Conservation (phyloP, 1,140 invertebrate genomes). For the Anastrepha ludens region DNA sequence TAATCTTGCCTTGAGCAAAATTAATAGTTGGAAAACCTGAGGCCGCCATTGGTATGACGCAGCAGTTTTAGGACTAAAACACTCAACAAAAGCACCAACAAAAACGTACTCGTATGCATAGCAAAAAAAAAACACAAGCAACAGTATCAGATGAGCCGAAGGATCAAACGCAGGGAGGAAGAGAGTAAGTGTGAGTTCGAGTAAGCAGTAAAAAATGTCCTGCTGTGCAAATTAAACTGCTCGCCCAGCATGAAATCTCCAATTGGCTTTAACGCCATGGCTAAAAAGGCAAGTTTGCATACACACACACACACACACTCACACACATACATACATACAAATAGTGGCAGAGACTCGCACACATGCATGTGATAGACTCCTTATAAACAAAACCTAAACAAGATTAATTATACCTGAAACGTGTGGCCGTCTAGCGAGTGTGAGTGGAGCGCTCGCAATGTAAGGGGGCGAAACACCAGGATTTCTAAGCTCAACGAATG, state of each 20-base stretch:
- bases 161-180: not conserved
- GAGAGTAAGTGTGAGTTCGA: not conserved
- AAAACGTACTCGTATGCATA: not conserved
- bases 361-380: conserved; percentile 38
- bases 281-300: not conserved
- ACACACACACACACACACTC: not conserved
- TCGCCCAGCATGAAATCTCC: conserved; percentile 44
- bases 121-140: not conserved
- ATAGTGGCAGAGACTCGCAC: not conserved
- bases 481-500: not conserved
- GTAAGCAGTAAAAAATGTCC: conserved; percentile 45
- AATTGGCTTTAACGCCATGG: conserved; percentile 1
- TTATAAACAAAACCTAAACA: conserved; percentile 52
- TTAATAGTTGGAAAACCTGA: conserved; percentile 51
- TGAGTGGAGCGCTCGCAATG: not conserved
- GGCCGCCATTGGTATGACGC: conserved; percentile 19
- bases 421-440: not conserved
- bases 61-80: conserved; percentile 9
- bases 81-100: not conserved
- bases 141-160: not conserved
- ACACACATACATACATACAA: too few relatives aligned
- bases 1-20: conserved; percentile 50
- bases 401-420: conserved; percentile 52
- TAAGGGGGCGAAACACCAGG: not conserved
- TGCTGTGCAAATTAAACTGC: conserved; percentile 51